Evolutionary conservation across 2,888 invertebrate genomes (phyloP).

Genomic region (Cremastobaeus sp.): DNA sequence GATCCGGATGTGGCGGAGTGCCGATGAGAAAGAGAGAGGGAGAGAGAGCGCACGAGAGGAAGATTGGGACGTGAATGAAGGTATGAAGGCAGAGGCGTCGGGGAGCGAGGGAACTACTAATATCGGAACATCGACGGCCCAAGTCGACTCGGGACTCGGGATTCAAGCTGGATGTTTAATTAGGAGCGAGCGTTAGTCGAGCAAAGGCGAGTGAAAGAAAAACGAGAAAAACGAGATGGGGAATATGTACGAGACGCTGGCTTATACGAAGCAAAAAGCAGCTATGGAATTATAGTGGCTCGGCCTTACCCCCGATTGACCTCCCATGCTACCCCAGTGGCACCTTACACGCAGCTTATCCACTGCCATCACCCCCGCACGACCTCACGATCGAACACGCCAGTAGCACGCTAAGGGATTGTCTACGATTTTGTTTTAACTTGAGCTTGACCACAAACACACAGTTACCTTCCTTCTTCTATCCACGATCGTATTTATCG

Average conservation of each 20-base stretch:
- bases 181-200: conserved; percentile 74
- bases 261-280: conserved; percentile 58
- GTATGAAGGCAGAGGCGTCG: conserved; percentile 34
- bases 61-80: conserved; percentile 61
- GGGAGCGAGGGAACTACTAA: conserved; percentile 69
- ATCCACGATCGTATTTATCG: conserved; percentile 76
- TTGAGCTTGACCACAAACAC: conserved; percentile 61
- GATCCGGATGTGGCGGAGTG: conserved; percentile 59
- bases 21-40: conserved; percentile 62
- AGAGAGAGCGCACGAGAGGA: conserved; percentile 61
- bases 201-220: conserved; percentile 62
- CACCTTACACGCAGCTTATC: conserved; percentile 70
- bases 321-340: conserved; percentile 57
- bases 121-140: conserved; percentile 77
- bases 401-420: conserved; percentile 74
- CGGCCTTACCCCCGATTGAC: conserved; percentile 61
- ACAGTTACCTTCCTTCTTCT: conserved; percentile 64
- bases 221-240: conserved; percentile 50
- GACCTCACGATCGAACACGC: conserved; percentile 69
- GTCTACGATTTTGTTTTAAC: conserved; percentile 76
- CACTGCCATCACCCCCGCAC: conserved; percentile 72
- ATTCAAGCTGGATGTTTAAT: conserved; percentile 78
- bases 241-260: conserved; percentile 58
- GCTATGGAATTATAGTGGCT: conserved; percentile 65
- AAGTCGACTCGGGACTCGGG: conserved; percentile 73